phyloP scores from a whole-genome alignment of 2,888 invertebrate species.

The Coenonympha glycerion region DNA sequence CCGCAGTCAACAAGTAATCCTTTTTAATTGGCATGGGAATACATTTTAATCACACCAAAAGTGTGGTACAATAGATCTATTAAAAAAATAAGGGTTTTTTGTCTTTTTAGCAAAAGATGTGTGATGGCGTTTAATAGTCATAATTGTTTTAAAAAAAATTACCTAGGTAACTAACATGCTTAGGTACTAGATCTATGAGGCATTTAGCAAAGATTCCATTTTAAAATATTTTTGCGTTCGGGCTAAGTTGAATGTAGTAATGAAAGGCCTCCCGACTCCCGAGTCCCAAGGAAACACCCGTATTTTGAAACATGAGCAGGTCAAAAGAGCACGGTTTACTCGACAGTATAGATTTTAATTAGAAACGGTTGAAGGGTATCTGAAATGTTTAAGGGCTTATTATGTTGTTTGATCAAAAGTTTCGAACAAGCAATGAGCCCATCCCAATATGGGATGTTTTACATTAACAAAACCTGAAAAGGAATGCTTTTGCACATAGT shows the following conservation, averaged over 20 bases:
- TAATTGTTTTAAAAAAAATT: too few relatives aligned
- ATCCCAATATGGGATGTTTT: constrained; percentile 25
- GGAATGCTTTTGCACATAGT: constrained; percentile 61
- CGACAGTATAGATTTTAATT: constrained; percentile 23
- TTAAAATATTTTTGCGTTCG: neutral
- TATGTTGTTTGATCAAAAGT: constrained; percentile 26
- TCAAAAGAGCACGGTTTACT: constrained; percentile 12
- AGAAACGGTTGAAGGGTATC: constrained; percentile 16
- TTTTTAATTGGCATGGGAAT: too few relatives aligned
- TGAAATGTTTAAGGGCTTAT: constrained; percentile 24
- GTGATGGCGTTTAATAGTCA: too few relatives aligned
- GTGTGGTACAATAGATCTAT: too few relatives aligned
- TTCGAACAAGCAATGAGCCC: constrained; percentile 26
- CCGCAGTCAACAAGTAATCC: too few relatives aligned
- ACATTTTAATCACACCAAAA: too few relatives aligned
- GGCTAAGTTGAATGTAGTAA: neutral
- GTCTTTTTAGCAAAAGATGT: too few relatives aligned
- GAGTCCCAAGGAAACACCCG: neutral
- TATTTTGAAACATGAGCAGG: constrained; percentile 1
- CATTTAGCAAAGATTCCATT: neutral
- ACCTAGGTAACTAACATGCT: too few relatives aligned
- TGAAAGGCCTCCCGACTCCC: neutral
- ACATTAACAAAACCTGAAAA: constrained; percentile 34
- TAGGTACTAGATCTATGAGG: too few relatives aligned
- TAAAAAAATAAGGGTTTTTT: too few relatives aligned